Evolutionary conservation across 2,797 vertebrate species (phyloP).

Genomic region (Rhyacichthys aspro): DNA sequence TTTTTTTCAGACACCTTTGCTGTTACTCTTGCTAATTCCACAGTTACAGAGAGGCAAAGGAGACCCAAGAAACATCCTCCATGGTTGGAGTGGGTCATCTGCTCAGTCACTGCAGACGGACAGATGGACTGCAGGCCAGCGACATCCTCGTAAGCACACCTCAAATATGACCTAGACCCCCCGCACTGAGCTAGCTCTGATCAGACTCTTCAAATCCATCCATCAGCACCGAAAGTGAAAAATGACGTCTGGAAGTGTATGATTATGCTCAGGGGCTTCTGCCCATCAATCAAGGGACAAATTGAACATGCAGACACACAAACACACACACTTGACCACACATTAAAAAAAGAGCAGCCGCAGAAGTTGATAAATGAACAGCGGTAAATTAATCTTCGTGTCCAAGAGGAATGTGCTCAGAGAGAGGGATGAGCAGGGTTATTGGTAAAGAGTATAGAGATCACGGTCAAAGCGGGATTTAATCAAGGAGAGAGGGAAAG

Average conservation of each 20-base stretch:
- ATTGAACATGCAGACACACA: constrained; percentile 26
- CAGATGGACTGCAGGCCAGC: constrained; percentile 42
- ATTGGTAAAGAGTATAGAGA: constrained; percentile 61
- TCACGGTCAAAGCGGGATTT: constrained; percentile 65
- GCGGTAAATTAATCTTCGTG: constrained; percentile 70
- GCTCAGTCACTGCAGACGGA: constrained; percentile 53
- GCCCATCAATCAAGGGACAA: constrained; percentile 67
- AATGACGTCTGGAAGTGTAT: constrained; percentile 75
- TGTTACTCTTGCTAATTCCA: not conserved
- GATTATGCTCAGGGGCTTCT: constrained; percentile 70
- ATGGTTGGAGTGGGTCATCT: constrained; percentile 23
- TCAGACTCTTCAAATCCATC: constrained; percentile 68
- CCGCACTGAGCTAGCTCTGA: constrained; percentile 61
- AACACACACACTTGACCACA: constrained; percentile 41
- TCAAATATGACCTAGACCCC: constrained; percentile 65
- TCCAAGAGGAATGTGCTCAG: constrained; percentile 35
- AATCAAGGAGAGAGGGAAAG: constrained; percentile 62
- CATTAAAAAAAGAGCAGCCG: constrained; percentile 58
- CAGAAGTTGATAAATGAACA: constrained; percentile 75
- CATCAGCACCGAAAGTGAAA: constrained; percentile 74
- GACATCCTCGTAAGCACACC: constrained; percentile 35
- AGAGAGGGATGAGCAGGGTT: constrained; percentile 55
- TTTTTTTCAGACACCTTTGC: too few relatives aligned
- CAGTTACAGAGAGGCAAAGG: not conserved
- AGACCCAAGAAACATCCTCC: constrained; percentile 25